phyloP scores from a whole-genome alignment of 1,140 invertebrate genomes.

The Brachionus paranguensis region DNA sequence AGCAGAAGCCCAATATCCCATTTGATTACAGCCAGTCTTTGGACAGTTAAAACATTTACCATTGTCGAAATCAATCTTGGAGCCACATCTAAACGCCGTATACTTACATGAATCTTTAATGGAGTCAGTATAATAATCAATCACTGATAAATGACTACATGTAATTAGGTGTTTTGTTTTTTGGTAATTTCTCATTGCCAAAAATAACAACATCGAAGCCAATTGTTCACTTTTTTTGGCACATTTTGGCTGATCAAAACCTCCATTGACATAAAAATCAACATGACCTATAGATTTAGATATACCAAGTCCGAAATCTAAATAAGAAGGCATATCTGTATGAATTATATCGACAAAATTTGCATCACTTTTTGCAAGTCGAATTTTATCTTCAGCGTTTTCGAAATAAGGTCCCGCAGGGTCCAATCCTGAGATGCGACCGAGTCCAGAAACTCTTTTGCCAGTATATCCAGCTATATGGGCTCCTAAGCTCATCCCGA shows the following conservation, averaged over 20 bases:
- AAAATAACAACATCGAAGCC: background rate
- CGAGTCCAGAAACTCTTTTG: constrained; percentile 70
- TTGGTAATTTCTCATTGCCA: background rate
- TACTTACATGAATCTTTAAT: background rate
- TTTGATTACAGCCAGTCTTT: constrained; percentile 18
- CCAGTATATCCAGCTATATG: constrained; percentile 83
- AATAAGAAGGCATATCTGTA: constrained; percentile 68
- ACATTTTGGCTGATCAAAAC: constrained; percentile 59
- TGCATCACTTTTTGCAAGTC: constrained; percentile 70
- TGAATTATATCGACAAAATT: constrained; percentile 72
- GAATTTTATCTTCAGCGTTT: constrained; percentile 67
- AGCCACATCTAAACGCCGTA: background rate
- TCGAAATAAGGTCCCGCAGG: constrained; percentile 73
- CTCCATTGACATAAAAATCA: constrained; percentile 42
- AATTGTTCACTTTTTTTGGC: background rate
- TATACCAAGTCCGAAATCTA: constrained; percentile 45
- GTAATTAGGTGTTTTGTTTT: background rate
- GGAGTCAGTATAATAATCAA: constrained; percentile 22
- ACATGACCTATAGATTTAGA: constrained; percentile 61
- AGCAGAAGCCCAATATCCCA: constrained; percentile 23
- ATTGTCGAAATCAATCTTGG: background rate
- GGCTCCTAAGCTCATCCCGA: constrained; percentile 83
- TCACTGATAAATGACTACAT: constrained; percentile 5
- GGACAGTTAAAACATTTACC: constrained; percentile 10
- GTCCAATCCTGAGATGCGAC: constrained; percentile 67